phyloP scores from a whole-genome alignment of 1,140 invertebrate species.

The Eumeta japonica region DNA sequence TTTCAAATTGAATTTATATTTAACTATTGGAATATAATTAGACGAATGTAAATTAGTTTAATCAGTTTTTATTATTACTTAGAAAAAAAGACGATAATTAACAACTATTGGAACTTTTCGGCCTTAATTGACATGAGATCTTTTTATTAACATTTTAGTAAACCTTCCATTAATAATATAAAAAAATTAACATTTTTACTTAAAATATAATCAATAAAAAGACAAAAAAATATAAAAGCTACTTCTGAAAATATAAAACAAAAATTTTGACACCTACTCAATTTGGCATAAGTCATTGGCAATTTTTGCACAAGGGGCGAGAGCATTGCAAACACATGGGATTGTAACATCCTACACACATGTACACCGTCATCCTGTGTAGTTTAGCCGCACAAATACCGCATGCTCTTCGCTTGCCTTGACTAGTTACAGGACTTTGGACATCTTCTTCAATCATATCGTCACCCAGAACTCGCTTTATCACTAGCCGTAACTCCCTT shows the following conservation, averaged over 20 bases:
- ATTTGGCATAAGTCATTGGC: conserved; percentile 19
- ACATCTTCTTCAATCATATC: conserved; percentile 15
- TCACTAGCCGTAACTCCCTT: conserved; percentile 14
- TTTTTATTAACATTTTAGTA: conserved; percentile 14
- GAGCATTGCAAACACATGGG: conserved; percentile 19
- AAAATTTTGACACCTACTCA: conserved; percentile 19
- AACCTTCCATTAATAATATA: conserved; percentile 14
- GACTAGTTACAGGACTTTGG: conserved; percentile 15
- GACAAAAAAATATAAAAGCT: conserved; percentile 16
- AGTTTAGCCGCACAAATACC: conserved; percentile 16
- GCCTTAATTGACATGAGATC: too few relatives aligned
- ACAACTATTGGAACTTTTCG: too few relatives aligned
- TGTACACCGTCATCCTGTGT: conserved; percentile 17
- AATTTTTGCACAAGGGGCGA: conserved; percentile 17
- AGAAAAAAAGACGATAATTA: too few relatives aligned
- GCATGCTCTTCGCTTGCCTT: conserved; percentile 17
- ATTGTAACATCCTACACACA: conserved; percentile 17
- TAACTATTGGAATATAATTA: conserved; percentile 13
- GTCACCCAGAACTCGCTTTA: conserved; percentile 15
- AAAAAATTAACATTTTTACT: conserved; percentile 14
- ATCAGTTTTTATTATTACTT: conserved; percentile 14
- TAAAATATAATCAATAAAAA: conserved; percentile 12
- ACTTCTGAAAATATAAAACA: conserved; percentile 16
- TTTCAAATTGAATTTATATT: conserved; percentile 12
- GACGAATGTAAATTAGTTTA: conserved; percentile 13